Percentiles rank a stretch among this genome's conserved stretches.
Evolutionary conservation across 2,797 vertebrate genomes (phyloP).

Genomic region (Ctenochaetus hawaiiensis): DNA sequence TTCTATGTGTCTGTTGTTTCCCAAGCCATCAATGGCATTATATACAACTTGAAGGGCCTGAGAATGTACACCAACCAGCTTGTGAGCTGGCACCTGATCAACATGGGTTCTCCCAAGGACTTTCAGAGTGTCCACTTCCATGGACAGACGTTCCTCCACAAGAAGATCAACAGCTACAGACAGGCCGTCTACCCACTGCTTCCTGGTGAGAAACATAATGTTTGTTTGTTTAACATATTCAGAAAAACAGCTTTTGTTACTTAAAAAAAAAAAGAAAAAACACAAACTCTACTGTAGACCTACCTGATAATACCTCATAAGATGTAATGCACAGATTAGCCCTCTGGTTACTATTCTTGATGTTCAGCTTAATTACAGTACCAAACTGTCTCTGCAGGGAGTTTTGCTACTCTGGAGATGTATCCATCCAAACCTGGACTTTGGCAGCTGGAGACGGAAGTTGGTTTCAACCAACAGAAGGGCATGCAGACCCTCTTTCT

Average conservation of each 20-base stretch:
- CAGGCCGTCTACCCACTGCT: conserved; percentile 91
- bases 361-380: not conserved
- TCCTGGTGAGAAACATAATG: conserved; percentile 85
- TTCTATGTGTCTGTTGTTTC: conserved; percentile 18
- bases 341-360: no score
- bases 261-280: no score
- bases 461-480: conserved; percentile 89
- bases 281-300: no score
- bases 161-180: conserved; percentile 85
- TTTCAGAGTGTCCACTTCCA: conserved; percentile 94
- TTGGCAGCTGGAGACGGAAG: conserved; percentile 94
- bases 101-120: conserved; percentile 92
- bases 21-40: conserved; percentile 94
- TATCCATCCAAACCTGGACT: conserved; percentile 90
- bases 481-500: conserved; percentile 95
- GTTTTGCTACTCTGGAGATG: conserved; percentile 95
- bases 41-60: conserved; percentile 91
- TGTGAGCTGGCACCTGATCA: conserved; percentile 92
- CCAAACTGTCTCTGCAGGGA: conserved; percentile 83
- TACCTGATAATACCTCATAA: no score
- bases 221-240: not conserved
- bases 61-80: conserved; percentile 91
- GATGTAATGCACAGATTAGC: no score
- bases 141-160: conserved; percentile 93
- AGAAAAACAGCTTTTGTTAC: not conserved